Evolutionary conservation across 2,888 invertebrate genomes (phyloP).

Genomic region (Cynaeus angustus): DNA sequence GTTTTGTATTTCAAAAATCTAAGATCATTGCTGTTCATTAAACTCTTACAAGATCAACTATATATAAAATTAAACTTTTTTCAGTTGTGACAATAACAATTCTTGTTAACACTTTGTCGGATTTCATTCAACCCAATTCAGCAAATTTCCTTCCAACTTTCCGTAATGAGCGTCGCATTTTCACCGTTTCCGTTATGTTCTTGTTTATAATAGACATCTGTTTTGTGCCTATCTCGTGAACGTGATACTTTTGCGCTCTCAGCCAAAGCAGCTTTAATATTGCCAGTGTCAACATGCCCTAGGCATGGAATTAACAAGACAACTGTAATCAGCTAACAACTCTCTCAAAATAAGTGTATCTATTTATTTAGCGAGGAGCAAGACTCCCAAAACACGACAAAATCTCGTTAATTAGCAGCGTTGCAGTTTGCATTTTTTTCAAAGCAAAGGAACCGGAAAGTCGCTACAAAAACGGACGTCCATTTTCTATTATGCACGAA

Average conservation of each 20-base stretch:
- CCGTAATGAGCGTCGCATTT: not conserved
- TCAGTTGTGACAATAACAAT: no score
- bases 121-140: not conserved
- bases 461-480: no score
- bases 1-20: no score
- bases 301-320: constrained; percentile 38
- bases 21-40: no score
- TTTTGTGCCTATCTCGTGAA: constrained; percentile 18
- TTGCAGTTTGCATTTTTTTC: not conserved
- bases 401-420: not conserved
- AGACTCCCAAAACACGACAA: not conserved
- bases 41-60: no score
- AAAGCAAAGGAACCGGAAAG: not conserved
- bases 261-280: constrained; percentile 20
- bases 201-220: constrained; percentile 12
- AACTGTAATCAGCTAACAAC: constrained; percentile 38
- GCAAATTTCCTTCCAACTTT: not conserved
- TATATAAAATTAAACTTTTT: no score
- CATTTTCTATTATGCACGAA: no score
- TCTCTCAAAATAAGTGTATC: constrained; percentile 16
- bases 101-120: no score
- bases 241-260: constrained; percentile 21
- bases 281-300: constrained; percentile 36
- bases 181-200: not conserved
- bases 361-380: constrained; percentile 15